These are phyloP conservation scores for Ormyrus pomaceus DNA, from an alignment of 2,888 invertebrate genomes.

Conservation along the genomic window DNA sequence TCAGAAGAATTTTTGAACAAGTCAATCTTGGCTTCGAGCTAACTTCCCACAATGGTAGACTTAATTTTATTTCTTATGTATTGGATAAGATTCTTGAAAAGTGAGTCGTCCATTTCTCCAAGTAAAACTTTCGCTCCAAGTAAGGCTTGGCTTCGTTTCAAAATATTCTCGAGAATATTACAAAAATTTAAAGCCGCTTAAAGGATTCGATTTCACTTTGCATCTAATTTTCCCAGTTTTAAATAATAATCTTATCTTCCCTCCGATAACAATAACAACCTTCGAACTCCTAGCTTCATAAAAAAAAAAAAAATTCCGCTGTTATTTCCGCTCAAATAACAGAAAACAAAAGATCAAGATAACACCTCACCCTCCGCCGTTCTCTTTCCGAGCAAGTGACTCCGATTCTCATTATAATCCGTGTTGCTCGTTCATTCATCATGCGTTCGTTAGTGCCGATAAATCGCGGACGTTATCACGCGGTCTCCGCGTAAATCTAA, in stretches of 20 bases:
- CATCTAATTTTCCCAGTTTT: no score
- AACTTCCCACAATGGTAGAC: conserved; percentile 16
- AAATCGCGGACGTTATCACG: conserved; percentile 11
- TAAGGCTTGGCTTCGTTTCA: conserved; percentile 27
- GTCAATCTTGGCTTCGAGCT: not conserved
- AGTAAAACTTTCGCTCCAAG: conserved; percentile 19
- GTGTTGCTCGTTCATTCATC: not conserved
- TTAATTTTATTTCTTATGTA: conserved; percentile 28
- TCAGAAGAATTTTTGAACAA: no score
- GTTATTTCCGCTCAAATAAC: no score
- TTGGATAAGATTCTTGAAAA: conserved; percentile 1
- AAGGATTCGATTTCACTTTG: not conserved
- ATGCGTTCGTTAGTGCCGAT: conserved; percentile 15
- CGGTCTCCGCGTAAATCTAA: not conserved
- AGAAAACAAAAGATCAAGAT: no score
- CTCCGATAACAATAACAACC: no score
- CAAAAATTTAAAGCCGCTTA: not conserved
- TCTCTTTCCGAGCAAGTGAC: no score
- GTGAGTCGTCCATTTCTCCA: conserved; percentile 14
- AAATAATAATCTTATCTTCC: no score
- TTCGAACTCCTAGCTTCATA: no score
- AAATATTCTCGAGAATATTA: conserved; percentile 4
- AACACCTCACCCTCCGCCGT: no score
- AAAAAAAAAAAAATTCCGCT: no score
- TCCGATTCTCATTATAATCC: no score